A percentile compares a stretch with the other conserved stretches of the same genome.
Conservation (phyloP, 2,888 invertebrate genomes). For the Epinotia bilunana region DNA sequence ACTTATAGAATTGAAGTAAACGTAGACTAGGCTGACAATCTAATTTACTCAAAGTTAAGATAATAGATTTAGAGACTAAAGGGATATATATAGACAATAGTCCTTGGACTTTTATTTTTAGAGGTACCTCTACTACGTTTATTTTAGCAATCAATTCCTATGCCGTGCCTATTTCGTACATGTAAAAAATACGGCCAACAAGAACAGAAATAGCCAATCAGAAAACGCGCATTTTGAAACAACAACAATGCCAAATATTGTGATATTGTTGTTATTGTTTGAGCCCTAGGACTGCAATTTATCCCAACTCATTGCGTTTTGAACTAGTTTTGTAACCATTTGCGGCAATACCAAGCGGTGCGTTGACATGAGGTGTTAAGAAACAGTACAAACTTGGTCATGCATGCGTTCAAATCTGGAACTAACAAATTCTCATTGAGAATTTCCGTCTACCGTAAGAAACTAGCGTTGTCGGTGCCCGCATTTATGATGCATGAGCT, state of each 20-base stretch:
- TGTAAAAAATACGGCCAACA: too few species aligned
- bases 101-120: too few species aligned
- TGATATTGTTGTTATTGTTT: constrained; percentile 39
- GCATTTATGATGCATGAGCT: background rate
- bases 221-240: constrained; percentile 18
- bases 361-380: constrained; percentile 35
- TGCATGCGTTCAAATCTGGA: background rate
- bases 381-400: constrained; percentile 14
- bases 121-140: too few species aligned
- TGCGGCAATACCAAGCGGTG: constrained; percentile 20
- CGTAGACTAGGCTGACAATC: background rate
- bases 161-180: too few species aligned
- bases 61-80: background rate
- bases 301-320: constrained; percentile 33
- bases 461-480: background rate
- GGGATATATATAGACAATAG: background rate
- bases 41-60: background rate
- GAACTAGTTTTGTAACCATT: constrained; percentile 37
- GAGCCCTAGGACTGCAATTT: constrained; percentile 29
- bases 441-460: background rate
- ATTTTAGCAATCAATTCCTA: too few species aligned
- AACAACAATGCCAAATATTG: constrained; percentile 25
- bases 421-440: background rate
- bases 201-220: too few species aligned
- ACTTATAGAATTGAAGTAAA: background rate